Conservation (phyloP, 2,888 invertebrate species). For the Eustalomyia histrio region DNA sequence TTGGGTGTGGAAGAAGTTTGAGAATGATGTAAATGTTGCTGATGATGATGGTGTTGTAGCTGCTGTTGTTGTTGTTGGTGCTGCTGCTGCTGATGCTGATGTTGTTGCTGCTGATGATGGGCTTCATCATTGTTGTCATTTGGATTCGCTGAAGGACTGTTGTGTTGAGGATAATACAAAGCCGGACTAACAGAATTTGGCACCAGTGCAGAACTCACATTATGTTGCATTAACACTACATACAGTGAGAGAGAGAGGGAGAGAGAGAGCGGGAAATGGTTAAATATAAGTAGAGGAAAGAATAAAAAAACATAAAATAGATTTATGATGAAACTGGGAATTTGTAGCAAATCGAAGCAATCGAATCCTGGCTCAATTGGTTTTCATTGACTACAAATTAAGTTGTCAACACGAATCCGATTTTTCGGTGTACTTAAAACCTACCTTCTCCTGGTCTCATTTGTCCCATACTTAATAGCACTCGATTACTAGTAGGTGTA, state of each 20-base stretch:
- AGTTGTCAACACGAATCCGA: no score
- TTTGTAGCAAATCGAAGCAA: no score
- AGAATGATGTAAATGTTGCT: slow-evolving; percentile 65
- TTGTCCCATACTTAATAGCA: slow-evolving; percentile 73
- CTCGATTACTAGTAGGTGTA: slow-evolving; percentile 72
- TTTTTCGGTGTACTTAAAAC: no score
- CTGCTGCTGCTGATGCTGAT: slow-evolving; percentile 74
- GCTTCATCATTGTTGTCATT: slow-evolving; percentile 63
- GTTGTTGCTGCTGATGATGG: slow-evolving; percentile 69
- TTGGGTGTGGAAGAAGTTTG: slow-evolving; percentile 72
- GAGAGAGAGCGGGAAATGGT: neutral
- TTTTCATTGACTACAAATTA: no score
- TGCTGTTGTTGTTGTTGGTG: slow-evolving; percentile 67
- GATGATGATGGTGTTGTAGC: slow-evolving; percentile 66
- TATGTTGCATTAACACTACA: slow-evolving; percentile 79
- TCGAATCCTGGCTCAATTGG: no score
- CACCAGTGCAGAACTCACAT: slow-evolving; percentile 78
- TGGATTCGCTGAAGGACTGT: slow-evolving; percentile 71
- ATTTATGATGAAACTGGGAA: no score
- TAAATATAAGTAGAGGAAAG: no score
- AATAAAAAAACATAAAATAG: no score
- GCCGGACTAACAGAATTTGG: slow-evolving; percentile 81
- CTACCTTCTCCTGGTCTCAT: slow-evolving; percentile 76
- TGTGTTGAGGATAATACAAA: slow-evolving; percentile 81
- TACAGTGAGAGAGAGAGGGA: neutral